Percentiles rank a stretch among this genome's conserved stretches.
Evolutionary conservation across 2,888 invertebrate species (phyloP).

Genomic region (Xestia ashworthii): DNA sequence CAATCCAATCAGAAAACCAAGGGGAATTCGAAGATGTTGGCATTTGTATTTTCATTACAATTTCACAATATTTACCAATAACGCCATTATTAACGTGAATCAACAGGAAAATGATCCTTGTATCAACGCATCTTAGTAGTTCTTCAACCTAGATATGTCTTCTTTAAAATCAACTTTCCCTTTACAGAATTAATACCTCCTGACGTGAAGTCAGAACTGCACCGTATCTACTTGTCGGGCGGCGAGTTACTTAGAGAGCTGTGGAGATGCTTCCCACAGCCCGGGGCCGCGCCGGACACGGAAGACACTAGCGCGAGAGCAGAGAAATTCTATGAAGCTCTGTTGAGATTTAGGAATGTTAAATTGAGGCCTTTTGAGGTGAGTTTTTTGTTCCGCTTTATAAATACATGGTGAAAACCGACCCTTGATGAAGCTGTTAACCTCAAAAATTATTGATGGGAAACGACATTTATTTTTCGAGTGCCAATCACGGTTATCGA

Average conservation of each 20-base stretch:
- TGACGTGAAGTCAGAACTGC: constrained; percentile 95
- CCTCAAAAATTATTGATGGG: not conserved
- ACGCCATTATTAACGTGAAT: not conserved
- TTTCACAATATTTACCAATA: not conserved
- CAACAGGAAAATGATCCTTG: not conserved
- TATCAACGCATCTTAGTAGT: not conserved
- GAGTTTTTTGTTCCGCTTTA: constrained; percentile 48
- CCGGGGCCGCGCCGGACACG: constrained; percentile 94
- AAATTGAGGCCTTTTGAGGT: constrained; percentile 97
- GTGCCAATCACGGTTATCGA: not conserved
- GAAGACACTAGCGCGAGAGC: constrained; percentile 96
- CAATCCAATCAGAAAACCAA: not conserved
- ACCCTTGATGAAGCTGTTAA: not conserved
- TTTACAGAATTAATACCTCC: constrained; percentile 95
- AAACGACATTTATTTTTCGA: no score
- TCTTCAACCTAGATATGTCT: not conserved
- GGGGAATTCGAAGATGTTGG: not conserved
- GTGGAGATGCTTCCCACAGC: constrained; percentile 98
- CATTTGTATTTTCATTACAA: not conserved
- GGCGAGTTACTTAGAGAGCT: constrained; percentile 98
- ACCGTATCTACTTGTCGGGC: constrained; percentile 95
- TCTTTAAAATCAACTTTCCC: constrained; percentile 37
- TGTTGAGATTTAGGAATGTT: constrained; percentile 96
- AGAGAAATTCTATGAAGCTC: constrained; percentile 96
- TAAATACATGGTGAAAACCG: not conserved